These are phyloP conservation scores for Canis aureus DNA, from an alignment of 2,113 vertebrate species.

Conservation along the genomic window DNA sequence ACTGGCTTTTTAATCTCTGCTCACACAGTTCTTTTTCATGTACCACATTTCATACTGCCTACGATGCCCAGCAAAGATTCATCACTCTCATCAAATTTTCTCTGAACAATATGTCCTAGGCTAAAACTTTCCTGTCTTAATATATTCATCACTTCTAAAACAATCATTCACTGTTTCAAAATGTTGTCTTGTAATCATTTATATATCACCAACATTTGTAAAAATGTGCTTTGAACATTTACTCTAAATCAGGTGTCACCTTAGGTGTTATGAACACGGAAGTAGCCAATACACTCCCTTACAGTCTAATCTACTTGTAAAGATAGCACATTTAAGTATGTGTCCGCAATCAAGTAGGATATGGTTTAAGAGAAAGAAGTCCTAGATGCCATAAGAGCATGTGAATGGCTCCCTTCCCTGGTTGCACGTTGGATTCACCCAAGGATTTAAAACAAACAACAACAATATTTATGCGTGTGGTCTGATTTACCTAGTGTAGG, in stretches of 20 bases:
- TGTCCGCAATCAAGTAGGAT: background rate
- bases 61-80: background rate
- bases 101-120: background rate
- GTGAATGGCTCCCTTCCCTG: background rate
- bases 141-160: background rate
- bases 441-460: background rate
- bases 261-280: background rate
- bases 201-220: slow-evolving; percentile 21
- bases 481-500: background rate
- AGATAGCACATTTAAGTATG: background rate
- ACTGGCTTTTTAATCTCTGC: background rate
- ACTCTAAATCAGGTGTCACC: background rate
- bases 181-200: background rate
- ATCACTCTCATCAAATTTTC: background rate
- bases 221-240: background rate
- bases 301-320: background rate
- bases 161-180: background rate
- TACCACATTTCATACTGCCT: background rate
- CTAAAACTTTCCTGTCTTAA: background rate
- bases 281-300: background rate
- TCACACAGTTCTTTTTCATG: background rate
- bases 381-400: background rate
- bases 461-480: background rate
- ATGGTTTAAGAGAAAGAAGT: background rate
- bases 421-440: background rate